Conservation (phyloP, 2,113 vertebrate genomes). For the Candoia aspera region DNA sequence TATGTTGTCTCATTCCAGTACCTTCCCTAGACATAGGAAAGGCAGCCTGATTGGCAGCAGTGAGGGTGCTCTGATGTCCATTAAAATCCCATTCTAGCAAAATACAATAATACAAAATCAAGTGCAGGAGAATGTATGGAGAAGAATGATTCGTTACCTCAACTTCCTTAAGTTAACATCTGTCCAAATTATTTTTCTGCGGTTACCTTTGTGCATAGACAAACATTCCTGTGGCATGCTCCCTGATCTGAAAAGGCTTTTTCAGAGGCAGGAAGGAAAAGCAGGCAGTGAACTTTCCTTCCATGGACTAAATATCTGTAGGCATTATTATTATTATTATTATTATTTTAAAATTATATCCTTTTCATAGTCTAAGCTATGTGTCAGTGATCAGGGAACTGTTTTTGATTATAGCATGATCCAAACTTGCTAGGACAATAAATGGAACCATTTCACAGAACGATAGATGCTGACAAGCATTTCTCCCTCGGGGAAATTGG, state of each 20-base stretch:
- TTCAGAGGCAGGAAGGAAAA: not conserved
- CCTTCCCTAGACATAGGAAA: not conserved
- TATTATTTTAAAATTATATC: not conserved
- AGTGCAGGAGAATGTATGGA: not conserved
- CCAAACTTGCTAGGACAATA: not conserved
- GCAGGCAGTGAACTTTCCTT: not conserved
- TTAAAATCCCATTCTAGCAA: not conserved
- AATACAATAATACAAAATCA: not conserved
- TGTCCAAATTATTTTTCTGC: not conserved
- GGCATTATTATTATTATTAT: not conserved
- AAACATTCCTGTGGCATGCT: not conserved
- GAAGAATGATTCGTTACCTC: not conserved
- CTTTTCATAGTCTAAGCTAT: not conserved
- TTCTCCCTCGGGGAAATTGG: not conserved
- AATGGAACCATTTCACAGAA: not conserved
- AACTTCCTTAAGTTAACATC: not conserved
- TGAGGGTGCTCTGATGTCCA: not conserved
- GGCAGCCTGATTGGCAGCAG: not conserved
- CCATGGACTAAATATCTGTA: not conserved
- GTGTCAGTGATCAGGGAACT: not conserved
- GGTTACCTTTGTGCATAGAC: not conserved
- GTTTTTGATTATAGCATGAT: not conserved
- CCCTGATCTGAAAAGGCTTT: not conserved
- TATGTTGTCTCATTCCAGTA: not conserved
- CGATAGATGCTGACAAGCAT: not conserved